Evolutionary conservation across 2,888 invertebrate genomes (phyloP), one percentile per base, ranked within the genome.

Genomic region (Serrognathus titanus): DNA sequence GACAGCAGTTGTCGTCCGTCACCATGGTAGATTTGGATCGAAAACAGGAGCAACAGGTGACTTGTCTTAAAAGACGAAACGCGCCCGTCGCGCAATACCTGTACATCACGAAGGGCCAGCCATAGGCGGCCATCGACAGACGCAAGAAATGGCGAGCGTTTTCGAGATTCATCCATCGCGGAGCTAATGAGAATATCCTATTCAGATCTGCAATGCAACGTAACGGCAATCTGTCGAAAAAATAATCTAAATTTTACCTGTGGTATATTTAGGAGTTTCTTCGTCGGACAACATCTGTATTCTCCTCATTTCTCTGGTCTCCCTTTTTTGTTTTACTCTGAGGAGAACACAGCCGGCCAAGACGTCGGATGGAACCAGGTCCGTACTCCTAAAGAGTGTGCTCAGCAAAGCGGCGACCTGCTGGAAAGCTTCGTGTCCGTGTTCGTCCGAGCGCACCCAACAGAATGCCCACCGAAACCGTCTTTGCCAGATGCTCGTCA

Each of bases 1-100:
- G 80, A 74, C 94, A 95, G 75, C 93, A 93, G 78, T 95, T 94
- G 79, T 95, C 95, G 59, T 90, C 89, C n/a, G 86, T 82, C 43
- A 93, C 87, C 64, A 85, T 81, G 2, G 84, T 85, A 63, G 80
- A 79, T 72, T 82, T 82, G 43, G 61, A 50, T 70, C 69, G 67
- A 59, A 75, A 86, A 71, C 90, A 90, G 45, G 83, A 78, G 70
- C 90, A 90, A 71, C 89, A 90, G 3, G 86, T 86, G 66, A 88
- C 79, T 69, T 86, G 83, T 6, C 81, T 80, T 35, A 87, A 81
- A 53, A 94, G 77, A 63, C 86, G 85, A 76, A 89, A 91, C 63
- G 88, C 81, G 2, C 92, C 92, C 1, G 88, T 87, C 59, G 85
- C 85, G 60, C 87, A 85, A 71, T 92, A 86, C 36, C 86, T 81